Evolutionary conservation across 37 sponge, comb jelly and placozoan genomes (phyloP).

Genomic region (Mnemiopsis leidyi): DNA sequence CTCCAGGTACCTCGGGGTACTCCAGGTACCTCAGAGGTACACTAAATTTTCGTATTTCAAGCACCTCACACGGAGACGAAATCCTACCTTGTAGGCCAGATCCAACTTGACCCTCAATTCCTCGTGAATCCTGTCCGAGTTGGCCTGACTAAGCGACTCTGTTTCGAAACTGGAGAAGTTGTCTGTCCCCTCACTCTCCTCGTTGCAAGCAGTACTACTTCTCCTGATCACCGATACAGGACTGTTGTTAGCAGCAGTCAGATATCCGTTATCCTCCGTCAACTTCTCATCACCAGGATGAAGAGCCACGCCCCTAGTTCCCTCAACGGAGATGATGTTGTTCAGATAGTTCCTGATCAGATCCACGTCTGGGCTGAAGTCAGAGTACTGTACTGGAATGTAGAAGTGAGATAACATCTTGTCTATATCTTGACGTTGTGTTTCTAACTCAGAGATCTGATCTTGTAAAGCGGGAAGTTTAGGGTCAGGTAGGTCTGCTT

Average conservation of each 20-base stretch:
- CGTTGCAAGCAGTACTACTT: not conserved
- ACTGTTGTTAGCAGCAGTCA: conserved; percentile 57
- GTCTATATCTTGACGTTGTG: not conserved
- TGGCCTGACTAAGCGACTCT: not conserved
- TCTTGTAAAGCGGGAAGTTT: not conserved
- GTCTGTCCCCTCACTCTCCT: not conserved
- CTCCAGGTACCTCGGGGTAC: no score
- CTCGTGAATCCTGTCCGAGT: not conserved
- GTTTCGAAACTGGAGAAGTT: conserved; percentile 46
- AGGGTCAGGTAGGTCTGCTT: not conserved
- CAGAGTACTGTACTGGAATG: conserved; percentile 46
- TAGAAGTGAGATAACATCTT: conserved; percentile 31
- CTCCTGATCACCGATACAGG: not conserved
- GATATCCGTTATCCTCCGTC: not conserved
- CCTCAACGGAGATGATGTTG: not conserved
- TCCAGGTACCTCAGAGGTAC: no score
- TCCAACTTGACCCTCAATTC: not conserved
- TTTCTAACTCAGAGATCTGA: not conserved
- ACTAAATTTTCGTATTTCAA: no score
- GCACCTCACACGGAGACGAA: no score
- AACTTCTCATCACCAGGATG: conserved; percentile 33
- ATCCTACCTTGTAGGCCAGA: conserved; percentile 61
- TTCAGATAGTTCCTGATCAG: not conserved
- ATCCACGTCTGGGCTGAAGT: not conserved
- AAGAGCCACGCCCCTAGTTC: not conserved